A percentile compares a stretch with the other conserved stretches of the same genome.
Evolutionary conservation across 2,797 vertebrate genomes (phyloP).

Genomic region (Gymnocypris eckloni): DNA sequence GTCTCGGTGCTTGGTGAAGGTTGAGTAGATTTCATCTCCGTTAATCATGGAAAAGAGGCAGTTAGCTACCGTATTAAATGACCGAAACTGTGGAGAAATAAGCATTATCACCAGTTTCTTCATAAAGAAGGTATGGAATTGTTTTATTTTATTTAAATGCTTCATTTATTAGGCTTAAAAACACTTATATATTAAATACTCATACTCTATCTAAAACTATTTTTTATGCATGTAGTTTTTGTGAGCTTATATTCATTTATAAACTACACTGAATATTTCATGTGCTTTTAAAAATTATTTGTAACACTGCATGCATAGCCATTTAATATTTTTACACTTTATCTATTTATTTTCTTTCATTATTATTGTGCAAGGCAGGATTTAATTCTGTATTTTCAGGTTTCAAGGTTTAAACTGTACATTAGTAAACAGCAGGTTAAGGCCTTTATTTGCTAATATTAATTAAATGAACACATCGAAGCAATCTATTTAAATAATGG

Average conservation of each 20-base stretch:
- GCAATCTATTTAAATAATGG: neutral
- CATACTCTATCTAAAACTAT: neutral
- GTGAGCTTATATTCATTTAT: neutral
- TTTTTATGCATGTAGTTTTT: neutral
- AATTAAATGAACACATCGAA: neutral
- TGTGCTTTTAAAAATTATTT: neutral
- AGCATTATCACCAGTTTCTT: neutral
- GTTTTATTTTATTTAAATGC: neutral
- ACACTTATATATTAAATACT: neutral
- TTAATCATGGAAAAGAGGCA: constrained; percentile 96
- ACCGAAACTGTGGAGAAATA: constrained; percentile 82
- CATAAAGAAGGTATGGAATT: neutral
- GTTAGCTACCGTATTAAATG: constrained; percentile 87
- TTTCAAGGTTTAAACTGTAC: too few relatives aligned
- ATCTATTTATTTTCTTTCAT: too few relatives aligned
- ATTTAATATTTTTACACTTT: neutral
- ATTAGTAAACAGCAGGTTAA: too few relatives aligned
- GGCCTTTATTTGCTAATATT: too few relatives aligned
- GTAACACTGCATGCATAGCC: neutral
- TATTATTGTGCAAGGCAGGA: too few relatives aligned
- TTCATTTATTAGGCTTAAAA: neutral
- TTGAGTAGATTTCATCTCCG: constrained; percentile 93
- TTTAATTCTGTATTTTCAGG: neutral
- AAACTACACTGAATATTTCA: neutral
- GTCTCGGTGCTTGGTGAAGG: constrained; percentile 88